Conservation (phyloP, 2,797 vertebrate genomes). For the Schizothorax lantsangensis region DNA sequence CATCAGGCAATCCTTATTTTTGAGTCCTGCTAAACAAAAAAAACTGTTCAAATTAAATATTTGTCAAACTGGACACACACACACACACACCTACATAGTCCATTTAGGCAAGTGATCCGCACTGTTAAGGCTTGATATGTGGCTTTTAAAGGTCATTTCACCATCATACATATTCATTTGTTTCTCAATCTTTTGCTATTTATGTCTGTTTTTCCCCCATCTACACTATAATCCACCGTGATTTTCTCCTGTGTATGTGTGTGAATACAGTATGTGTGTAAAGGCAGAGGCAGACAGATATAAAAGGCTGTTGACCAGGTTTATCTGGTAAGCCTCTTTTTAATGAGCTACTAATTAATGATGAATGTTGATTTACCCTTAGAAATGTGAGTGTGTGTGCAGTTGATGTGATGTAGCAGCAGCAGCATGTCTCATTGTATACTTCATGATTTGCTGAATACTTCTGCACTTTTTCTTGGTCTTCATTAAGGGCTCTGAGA, state of each 20-base stretch:
- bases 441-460: slow-evolving; percentile 30
- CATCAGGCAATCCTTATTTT: background rate
- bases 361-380: slow-evolving; percentile 40
- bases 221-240: background rate
- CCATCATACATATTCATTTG: slow-evolving; percentile 41
- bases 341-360: slow-evolving; percentile 52
- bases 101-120: slow-evolving; percentile 32
- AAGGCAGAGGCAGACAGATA: background rate
- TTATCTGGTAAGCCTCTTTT: slow-evolving; percentile 42
- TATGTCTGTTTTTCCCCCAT: background rate
- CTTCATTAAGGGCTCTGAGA: slow-evolving; percentile 60
- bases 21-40: background rate
- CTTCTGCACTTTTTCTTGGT: slow-evolving; percentile 54
- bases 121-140: background rate
- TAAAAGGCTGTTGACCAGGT: slow-evolving; percentile 32
- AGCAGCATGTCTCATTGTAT: slow-evolving; percentile 26
- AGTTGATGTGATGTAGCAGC: slow-evolving; percentile 23
- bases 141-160: slow-evolving; percentile 48
- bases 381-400: slow-evolving; percentile 15
- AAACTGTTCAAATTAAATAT: background rate
- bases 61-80: background rate
- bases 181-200: slow-evolving; percentile 8
- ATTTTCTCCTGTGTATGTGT: background rate
- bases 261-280: background rate
- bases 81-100: background rate